phyloP scores from a whole-genome alignment of 2,113 vertebrate genomes.

The Lates calcarifer region DNA sequence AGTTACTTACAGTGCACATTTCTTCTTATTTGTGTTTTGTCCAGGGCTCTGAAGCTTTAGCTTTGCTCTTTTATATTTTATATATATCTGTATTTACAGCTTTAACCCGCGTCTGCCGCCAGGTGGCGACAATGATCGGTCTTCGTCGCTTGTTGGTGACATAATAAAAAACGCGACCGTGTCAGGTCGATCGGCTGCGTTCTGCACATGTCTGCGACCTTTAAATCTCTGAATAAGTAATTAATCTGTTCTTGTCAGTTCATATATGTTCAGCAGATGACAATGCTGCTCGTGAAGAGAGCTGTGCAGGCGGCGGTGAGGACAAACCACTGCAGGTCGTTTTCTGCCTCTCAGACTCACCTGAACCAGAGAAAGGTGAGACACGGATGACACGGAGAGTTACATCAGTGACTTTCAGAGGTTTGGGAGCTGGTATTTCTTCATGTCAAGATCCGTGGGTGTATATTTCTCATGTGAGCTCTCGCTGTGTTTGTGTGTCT shows the following conservation, averaged over 20 bases:
- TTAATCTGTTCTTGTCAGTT: neutral
- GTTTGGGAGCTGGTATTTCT: neutral
- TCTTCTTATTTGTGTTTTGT: neutral
- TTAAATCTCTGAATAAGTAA: neutral
- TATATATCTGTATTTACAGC: too few relatives aligned
- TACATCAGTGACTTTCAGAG: neutral
- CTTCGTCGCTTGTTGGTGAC: slow-evolving; percentile 56
- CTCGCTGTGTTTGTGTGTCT: neutral
- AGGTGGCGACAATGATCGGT: slow-evolving; percentile 21
- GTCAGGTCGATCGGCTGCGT: neutral
- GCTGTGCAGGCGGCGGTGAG: slow-evolving; percentile 35
- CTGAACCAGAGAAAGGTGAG: slow-evolving; percentile 80
- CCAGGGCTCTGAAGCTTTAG: neutral
- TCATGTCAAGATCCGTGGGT: neutral
- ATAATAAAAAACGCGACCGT: slow-evolving; percentile 41
- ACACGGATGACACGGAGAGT: neutral
- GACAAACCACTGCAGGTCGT: slow-evolving; percentile 65
- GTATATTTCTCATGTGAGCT: neutral
- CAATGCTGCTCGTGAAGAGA: slow-evolving; percentile 76
- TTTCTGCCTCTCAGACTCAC: slow-evolving; percentile 72
- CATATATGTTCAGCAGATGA: slow-evolving; percentile 37
- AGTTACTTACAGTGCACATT: neutral
- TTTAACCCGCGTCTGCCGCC: neutral
- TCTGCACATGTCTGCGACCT: slow-evolving; percentile 58
- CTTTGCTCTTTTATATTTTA: neutral